Evolutionary conservation across 2,113 vertebrate genomes (phyloP), one percentile per base, ranked within the genome.

Genomic region (Cepphus grylle): DNA sequence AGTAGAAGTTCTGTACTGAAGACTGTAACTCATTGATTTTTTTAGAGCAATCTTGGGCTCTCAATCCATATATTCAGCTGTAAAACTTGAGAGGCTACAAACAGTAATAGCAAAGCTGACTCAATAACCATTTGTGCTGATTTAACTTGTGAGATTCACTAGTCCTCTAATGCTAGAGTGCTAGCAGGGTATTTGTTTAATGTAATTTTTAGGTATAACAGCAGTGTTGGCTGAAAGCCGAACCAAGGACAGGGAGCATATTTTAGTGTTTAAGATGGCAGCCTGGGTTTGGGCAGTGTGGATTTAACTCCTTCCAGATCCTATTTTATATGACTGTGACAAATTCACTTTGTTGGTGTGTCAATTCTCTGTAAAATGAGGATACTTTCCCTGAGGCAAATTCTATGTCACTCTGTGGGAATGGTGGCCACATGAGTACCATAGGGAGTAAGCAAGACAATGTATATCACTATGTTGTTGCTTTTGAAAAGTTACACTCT

Each of bases 111-210:
- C 18, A 61, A 59, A 61, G 43, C 56, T 45, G 45, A 49, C 14
- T 61, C 43, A 59, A 18, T 36, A 32, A 45, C 55, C 43, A 36
- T 34, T 36, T 59, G 43, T 47, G 40, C 40, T 20, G 47, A 77
- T 77, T 43, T 77, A 77, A 77, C 32, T 69, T 47, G 73, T 45
- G 27, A 61, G 26, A 19, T 45, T 77, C 43, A 29, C 42, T 47
- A 61, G 34, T 47, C 47, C 25, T n/a, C 32, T 77, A 61, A 36
- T 29, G 19, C 34, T 47, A 77, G 25, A 77, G 19, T 36, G 12
- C 56, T 77, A 85, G 85, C 91, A 78, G 83, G 95, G 88, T 90
- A 96, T 97, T 97, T 55, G 11, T 94, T 88, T 97, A 78, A 78
- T 40, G 45, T 91, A 71, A 95, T 83, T 95, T 97, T 97, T 96